phyloP scores from a whole-genome alignment of 1,140 invertebrate genomes.

The Hylaeus volcanicus region DNA sequence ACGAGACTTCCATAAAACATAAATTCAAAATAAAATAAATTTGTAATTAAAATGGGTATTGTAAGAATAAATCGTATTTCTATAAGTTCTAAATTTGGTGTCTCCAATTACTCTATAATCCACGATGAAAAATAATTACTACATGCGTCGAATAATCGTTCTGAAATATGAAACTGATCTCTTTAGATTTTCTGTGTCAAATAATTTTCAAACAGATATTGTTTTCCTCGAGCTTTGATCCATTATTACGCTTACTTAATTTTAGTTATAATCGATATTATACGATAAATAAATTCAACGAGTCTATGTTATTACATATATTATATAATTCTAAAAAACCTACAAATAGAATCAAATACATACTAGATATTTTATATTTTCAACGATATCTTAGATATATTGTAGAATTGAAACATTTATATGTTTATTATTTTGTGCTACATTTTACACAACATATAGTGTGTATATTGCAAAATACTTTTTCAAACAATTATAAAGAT shows the following conservation, averaged over 20 bases:
- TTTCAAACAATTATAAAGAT: constrained; percentile 1
- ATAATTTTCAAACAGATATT: constrained; percentile 28
- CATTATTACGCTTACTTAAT: background rate
- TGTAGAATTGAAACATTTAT: background rate
- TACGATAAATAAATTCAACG: constrained; percentile 23
- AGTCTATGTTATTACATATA: background rate
- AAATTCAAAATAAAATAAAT: constrained; percentile 54
- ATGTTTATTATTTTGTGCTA: background rate
- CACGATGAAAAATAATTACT: constrained; percentile 25
- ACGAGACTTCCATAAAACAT: constrained; percentile 50
- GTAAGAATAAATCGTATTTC: constrained; percentile 75
- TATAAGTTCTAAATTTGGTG: constrained; percentile 70
- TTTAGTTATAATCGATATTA: background rate
- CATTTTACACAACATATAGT: background rate
- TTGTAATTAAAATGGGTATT: constrained; percentile 73
- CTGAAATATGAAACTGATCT: constrained; percentile 66
- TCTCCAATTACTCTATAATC: constrained; percentile 50
- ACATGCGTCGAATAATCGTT: constrained; percentile 56
- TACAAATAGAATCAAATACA: constrained; percentile 11
- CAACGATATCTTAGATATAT: background rate
- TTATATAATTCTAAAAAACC: constrained; percentile 16
- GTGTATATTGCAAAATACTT: background rate
- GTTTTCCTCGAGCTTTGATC: constrained; percentile 5
- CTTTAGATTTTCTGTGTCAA: constrained; percentile 31
- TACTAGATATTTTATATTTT: background rate